Conservation (phyloP, 35 echinoderm and acorn worm genomes). For the Apostichopus parvimensis region DNA sequence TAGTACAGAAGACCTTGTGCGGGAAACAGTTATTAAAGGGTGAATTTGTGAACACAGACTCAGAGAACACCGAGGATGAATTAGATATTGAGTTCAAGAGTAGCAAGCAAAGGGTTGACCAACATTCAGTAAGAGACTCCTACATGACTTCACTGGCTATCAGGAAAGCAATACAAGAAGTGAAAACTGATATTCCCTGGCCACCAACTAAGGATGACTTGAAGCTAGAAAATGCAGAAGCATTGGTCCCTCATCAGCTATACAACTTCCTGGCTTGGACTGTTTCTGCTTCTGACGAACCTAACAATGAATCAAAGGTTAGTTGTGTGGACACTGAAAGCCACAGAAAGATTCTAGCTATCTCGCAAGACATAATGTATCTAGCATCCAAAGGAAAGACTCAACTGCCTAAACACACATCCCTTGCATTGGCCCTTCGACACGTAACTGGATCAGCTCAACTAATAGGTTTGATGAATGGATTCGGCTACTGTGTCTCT, state of each 20-base stretch:
- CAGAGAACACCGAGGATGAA: background rate
- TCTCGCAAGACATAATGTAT: conserved; percentile 49
- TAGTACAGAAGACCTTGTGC: background rate
- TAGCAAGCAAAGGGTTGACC: background rate
- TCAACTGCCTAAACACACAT: conserved; percentile 59
- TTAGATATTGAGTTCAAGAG: background rate
- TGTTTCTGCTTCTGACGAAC: conserved; percentile 30
- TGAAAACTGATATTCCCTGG: conserved; percentile 27
- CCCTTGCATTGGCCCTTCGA: conserved; percentile 67
- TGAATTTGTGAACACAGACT: background rate
- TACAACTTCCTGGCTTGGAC: conserved; percentile 51
- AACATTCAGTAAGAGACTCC: background rate
- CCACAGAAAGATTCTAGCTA: conserved; percentile 3
- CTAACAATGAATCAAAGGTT: conserved; percentile 36
- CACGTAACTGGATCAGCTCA: conserved; percentile 76
- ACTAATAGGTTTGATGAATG: conserved; percentile 71
- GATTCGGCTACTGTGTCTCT: conserved; percentile 64
- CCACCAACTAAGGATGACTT: conserved; percentile 49
- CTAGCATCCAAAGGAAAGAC: conserved; percentile 46
- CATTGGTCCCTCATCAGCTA: conserved; percentile 32
- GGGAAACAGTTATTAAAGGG: background rate
- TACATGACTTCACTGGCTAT: conserved; percentile 34
- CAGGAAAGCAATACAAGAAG: conserved; percentile 21
- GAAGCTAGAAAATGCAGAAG: conserved; percentile 31
- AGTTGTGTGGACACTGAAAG: background rate